These are phyloP conservation scores for Spea multiplicata DNA, from an alignment of 2,113 vertebrate species.

Conservation along the genomic window DNA sequence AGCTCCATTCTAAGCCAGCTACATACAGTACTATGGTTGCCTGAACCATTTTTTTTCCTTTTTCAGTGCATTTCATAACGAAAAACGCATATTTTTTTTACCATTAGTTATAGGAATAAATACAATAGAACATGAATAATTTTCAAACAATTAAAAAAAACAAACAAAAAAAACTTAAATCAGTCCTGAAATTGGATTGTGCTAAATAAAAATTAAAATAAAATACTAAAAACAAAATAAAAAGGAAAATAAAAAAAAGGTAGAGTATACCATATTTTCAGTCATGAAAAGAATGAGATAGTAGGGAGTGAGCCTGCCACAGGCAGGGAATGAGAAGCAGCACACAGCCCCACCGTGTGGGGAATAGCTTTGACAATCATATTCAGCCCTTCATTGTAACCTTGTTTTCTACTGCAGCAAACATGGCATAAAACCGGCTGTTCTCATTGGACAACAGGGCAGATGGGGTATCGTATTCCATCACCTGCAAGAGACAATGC, in stretches of 20 bases:
- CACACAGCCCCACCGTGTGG: slow-evolving; percentile 27
- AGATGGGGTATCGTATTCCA: slow-evolving; percentile 90
- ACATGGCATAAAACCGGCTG: slow-evolving; percentile 90
- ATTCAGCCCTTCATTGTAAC: slow-evolving; percentile 83
- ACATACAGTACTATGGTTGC: slow-evolving; percentile 81
- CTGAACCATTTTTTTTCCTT: slow-evolving; percentile 70
- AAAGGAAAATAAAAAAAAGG: slow-evolving; percentile 62
- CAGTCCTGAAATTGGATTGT: slow-evolving; percentile 63
- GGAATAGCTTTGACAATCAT: slow-evolving; percentile 50
- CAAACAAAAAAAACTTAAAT: slow-evolving; percentile 28
- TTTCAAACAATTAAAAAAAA: slow-evolving; percentile 58
- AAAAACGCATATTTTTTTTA: slow-evolving; percentile 55
- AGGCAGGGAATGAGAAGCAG: slow-evolving; percentile 58
- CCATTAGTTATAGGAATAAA: slow-evolving; percentile 74
- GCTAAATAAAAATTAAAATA: slow-evolving; percentile 56
- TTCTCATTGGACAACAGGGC: slow-evolving; percentile 87
- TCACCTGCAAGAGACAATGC: slow-evolving; percentile 68
- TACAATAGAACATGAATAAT: slow-evolving; percentile 69
- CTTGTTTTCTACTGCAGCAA: slow-evolving; percentile 88
- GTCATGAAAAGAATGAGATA: slow-evolving; percentile 50
- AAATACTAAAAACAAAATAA: slow-evolving; percentile 50
- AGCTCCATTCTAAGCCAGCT: slow-evolving; percentile 82
- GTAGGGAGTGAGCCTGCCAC: slow-evolving; percentile 60
- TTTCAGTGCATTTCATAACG: slow-evolving; percentile 77
- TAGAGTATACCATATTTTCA: slow-evolving; percentile 59